phyloP scores from a whole-genome alignment of 2,888 invertebrate genomes.

The Elgonia sp. region DNA sequence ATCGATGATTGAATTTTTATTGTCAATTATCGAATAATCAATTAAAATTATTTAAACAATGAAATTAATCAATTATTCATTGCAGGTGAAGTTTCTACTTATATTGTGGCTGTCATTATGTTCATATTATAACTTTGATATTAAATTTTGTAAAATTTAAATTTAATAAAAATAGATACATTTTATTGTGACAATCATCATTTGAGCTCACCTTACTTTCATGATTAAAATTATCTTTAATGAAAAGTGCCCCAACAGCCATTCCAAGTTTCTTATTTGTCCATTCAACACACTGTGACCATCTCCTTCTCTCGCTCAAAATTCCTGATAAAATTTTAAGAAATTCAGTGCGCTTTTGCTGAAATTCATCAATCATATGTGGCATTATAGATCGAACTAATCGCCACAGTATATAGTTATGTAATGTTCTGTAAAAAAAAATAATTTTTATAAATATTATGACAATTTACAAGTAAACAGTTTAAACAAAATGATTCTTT shows the following conservation, averaged over 20 bases:
- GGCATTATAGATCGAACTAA: slow-evolving; percentile 92
- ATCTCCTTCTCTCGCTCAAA: slow-evolving; percentile 91
- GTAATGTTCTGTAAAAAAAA: slow-evolving; percentile 88
- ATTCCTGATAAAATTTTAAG: slow-evolving; percentile 92
- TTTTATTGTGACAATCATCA: neutral
- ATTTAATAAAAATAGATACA: too few species aligned
- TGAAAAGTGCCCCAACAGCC: slow-evolving; percentile 95
- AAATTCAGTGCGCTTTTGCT: slow-evolving; percentile 92
- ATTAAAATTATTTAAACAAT: too few species aligned
- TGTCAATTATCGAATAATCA: too few species aligned
- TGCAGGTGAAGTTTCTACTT: too few species aligned
- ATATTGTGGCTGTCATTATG: too few species aligned
- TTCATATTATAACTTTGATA: too few species aligned
- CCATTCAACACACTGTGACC: slow-evolving; percentile 94
- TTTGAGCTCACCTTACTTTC: slow-evolving; percentile 90
- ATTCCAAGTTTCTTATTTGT: slow-evolving; percentile 95
- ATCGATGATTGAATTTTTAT: too few species aligned
- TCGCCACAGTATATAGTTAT: slow-evolving; percentile 93
- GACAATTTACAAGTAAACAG: too few species aligned
- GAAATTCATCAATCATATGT: slow-evolving; percentile 93
- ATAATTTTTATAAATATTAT: slow-evolving; percentile 12
- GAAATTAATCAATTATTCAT: too few species aligned
- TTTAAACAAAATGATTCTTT: too few species aligned
- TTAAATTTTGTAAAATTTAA: too few species aligned
- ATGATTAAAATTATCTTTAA: slow-evolving; percentile 94